These are phyloP conservation scores for Aplocera efformata DNA, from an alignment of 2,888 invertebrate genomes.

Conservation along the genomic window DNA sequence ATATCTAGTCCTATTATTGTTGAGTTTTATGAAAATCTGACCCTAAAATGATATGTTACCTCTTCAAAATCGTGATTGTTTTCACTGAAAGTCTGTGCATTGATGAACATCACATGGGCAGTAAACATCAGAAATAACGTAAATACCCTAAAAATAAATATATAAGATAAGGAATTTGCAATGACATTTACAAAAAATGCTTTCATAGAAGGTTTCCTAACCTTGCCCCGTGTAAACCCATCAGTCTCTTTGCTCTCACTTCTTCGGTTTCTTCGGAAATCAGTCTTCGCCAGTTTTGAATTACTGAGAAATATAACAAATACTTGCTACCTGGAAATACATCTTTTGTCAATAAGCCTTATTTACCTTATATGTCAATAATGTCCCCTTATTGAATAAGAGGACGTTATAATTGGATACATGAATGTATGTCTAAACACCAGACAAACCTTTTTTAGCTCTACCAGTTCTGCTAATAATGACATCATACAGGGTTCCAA, in stretches of 20 bases:
- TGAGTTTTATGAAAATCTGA: no score
- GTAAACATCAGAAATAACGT: conserved; percentile 25
- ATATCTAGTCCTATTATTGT: no score
- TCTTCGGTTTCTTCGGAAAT: conserved; percentile 25
- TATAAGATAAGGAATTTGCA: no score
- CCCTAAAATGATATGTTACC: conserved; percentile 25
- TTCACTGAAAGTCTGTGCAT: conserved; percentile 26
- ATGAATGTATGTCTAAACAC: background rate
- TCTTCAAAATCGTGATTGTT: conserved; percentile 35
- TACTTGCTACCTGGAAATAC: conserved; percentile 26
- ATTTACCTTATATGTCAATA: background rate
- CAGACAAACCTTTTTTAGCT: conserved; percentile 29
- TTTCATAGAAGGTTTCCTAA: conserved; percentile 14
- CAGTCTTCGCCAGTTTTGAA: conserved; percentile 34
- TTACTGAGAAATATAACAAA: conserved; percentile 36
- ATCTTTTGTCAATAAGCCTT: no score
- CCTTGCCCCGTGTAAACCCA: conserved; percentile 40
- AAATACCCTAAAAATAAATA: conserved; percentile 13
- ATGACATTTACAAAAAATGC: background rate
- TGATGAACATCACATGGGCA: conserved; percentile 27
- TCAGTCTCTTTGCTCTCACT: conserved; percentile 26
- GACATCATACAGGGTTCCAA: conserved; percentile 25
- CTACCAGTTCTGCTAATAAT: conserved; percentile 16
- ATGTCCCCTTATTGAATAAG: no score
- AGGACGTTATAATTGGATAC: background rate